Base-by-base conservation (phyloP, 2,888 invertebrate species). In the Xanthorhoe designata region DNA sequence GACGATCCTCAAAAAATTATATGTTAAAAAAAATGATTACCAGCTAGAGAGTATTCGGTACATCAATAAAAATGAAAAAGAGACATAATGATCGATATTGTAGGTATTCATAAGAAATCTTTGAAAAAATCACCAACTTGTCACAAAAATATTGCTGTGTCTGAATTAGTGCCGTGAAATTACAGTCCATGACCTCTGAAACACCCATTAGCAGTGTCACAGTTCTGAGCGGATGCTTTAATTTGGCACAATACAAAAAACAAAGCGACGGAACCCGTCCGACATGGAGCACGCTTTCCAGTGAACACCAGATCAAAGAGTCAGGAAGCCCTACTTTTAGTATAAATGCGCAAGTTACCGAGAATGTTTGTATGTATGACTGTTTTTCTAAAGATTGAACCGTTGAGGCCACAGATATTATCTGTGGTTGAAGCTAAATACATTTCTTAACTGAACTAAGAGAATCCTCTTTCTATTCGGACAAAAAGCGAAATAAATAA, bases 161-260 rank as follows among this genome's bases (percentile, higher is more conserved):
- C 42, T 57, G 7, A 51, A 64, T 49, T 49, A 55, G 42, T 51
- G 19, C 51, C 49, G 29, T 57, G 29, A 53, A 54, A 57, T 54
- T 60, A 13, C 60, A 24, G 55, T 51, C 38, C 64, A 6, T 64
- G 64, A 61, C 60, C 57, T 63, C 45, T 69, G 63, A 57, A 65
- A 59, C 45, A 50, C 42, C 42, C 29, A 61, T 63, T 65, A 57
- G 47, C 61, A 73, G 73, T 70, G 75, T 69, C 69, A 57, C 51
- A 56, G 68, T 75, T 77, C 76, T 74, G 66, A 72, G 76, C 78
- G 80, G 78, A 80, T 78, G 80, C 69, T 73, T 73, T 77, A 75
- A 82, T 82, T 81, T 76, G 72, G 68, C 75, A 70, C 69, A 73
- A 79, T 77, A 78, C 77, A 71, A 68, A 72, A 77, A 76, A 77